Base-by-base conservation (phyloP, 2,113 vertebrate genomes). In the Misgurnus anguillicaudatus region DNA sequence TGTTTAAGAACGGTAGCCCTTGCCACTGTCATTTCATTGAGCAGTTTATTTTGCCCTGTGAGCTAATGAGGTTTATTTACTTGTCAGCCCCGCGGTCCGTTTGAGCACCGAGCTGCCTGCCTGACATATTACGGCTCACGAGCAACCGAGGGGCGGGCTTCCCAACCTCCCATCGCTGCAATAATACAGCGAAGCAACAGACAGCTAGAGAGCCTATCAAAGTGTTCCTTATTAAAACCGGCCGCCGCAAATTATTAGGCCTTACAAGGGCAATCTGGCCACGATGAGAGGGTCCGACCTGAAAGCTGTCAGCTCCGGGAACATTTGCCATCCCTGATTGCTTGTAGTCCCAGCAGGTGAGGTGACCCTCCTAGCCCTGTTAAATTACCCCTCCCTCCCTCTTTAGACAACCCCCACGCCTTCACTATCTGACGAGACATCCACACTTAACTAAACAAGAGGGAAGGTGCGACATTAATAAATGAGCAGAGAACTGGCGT, bases 321-420 rank as follows among this genome's bases (percentile, higher is more conserved):
- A 92, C 91, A 91, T 90, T 89, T 89, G 86, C 88, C 88, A 86
- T 90, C 91, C 89, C 88, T 90, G 90, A 91, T 87, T 90, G 91
- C 90, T 91, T 93, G 92, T 93, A 92, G 86, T 85, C 89, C 82
- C 92, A 92, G 92, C 92, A 92, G 93, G 92, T 94, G 92, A 89
- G 86, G 87, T 91, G 92, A 91, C 91, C 93, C 90, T 84, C 90
- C 88, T 74, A 89, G 89, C 89, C 89, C 90, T 83, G 82, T 89
- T 76, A 83, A 82, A 74, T 90, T 89, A 85, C 84, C 89, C 86
- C 87, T 83, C 82, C 55, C 72, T 72, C 58, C 66, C 69, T 79
- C 80, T 80, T 78, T 77, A 55, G 72, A 36, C 36, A 38, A 77
- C 65, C 80, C 36, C 24, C 65, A 41, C 73, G 69, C 38, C 3